Conservation (phyloP, 2,888 invertebrate genomes). For the Hirtodrosophila trivittata region DNA sequence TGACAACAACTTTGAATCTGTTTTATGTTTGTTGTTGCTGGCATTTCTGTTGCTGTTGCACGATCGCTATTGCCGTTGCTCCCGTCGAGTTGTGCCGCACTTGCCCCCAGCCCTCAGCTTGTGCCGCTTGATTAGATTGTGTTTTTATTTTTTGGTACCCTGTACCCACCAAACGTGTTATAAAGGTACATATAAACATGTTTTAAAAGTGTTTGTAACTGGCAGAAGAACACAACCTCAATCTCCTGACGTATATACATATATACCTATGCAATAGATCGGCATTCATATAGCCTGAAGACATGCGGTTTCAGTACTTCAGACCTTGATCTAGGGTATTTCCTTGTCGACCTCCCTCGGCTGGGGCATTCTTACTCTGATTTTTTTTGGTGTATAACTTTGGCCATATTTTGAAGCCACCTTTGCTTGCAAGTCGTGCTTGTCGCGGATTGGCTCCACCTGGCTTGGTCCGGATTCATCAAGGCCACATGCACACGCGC, state of each 20-base stretch:
- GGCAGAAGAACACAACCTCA: too few relatives aligned
- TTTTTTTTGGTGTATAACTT: constrained; percentile 31
- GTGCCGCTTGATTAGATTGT: neutral
- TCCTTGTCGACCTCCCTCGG: neutral
- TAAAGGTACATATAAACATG: neutral
- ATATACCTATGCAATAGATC: too few relatives aligned
- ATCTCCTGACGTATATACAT: too few relatives aligned
- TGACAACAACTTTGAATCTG: constrained; percentile 12
- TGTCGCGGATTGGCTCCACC: constrained; percentile 32
- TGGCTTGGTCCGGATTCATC: constrained; percentile 28
- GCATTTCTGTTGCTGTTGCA: constrained; percentile 24
- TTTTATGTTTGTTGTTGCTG: constrained; percentile 27
- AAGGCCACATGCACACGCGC: constrained; percentile 36
- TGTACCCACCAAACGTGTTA: too few relatives aligned
- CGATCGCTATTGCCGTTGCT: neutral
- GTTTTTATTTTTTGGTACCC: neutral
- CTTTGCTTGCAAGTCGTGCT: constrained; percentile 33
- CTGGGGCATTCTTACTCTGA: neutral
- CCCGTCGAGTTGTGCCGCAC: too few relatives aligned
- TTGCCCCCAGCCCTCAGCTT: too few relatives aligned
- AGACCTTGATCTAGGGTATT: neutral
- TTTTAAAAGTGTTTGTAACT: neutral
- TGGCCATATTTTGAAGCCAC: constrained; percentile 30
- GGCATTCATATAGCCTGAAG: too few relatives aligned
- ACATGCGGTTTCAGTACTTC: neutral